These are phyloP conservation scores for Folsomia manolachei DNA, from an alignment of 2,888 invertebrate genomes.

Conservation along the genomic window DNA sequence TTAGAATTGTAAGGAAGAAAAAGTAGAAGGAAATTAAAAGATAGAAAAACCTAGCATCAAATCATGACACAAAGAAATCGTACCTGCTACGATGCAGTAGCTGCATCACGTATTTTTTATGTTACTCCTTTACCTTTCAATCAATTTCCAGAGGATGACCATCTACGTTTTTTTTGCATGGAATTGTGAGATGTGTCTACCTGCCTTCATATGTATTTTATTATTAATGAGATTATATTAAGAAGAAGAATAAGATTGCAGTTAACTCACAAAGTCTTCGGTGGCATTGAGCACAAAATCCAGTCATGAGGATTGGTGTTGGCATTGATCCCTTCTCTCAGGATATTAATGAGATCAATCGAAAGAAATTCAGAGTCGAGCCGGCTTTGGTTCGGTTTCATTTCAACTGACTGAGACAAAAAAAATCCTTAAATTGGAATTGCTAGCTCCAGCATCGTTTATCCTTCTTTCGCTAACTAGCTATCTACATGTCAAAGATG, in stretches of 20 bases:
- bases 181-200: too few relatives aligned
- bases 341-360: background rate
- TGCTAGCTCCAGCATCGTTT: background rate
- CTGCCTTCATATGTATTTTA: slow-evolving; percentile 4
- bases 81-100: background rate
- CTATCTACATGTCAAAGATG: too few relatives aligned
- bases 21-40: too few relatives aligned
- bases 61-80: background rate
- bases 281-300: background rate
- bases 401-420: background rate
- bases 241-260: background rate
- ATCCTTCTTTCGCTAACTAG: background rate
- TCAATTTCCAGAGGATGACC: background rate
- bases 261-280: background rate
- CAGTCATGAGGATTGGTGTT: background rate
- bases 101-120: background rate
- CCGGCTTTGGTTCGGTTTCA: background rate
- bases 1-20: too few relatives aligned
- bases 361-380: background rate
- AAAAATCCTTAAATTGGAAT: background rate
- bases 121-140: background rate
- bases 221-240: slow-evolving; percentile 15
- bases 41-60: background rate
- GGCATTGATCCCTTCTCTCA: background rate
- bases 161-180: too few relatives aligned